Evolutionary conservation across 1,140 invertebrate species (phyloP).

Genomic region (Halyomorpha halys): DNA sequence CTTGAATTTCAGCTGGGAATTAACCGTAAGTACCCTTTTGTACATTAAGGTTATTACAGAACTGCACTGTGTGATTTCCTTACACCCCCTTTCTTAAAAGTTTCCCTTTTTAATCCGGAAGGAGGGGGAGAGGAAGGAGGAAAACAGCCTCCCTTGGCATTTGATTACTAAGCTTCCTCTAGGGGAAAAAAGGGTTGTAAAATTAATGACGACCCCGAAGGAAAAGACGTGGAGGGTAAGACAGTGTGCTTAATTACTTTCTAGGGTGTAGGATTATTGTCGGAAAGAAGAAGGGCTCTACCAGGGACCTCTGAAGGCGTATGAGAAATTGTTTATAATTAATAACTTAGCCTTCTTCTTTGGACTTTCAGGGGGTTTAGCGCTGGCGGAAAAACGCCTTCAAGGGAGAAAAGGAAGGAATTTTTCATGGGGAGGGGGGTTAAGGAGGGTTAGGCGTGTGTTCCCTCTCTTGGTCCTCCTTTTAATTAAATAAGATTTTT

Average conservation of each 20-base stretch:
- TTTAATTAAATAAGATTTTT: slow-evolving; percentile 17
- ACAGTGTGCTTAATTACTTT: slow-evolving; percentile 18
- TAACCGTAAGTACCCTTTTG: slow-evolving; percentile 1
- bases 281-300: neutral
- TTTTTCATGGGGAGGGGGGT: slow-evolving; percentile 5
- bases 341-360: slow-evolving; percentile 8
- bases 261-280: slow-evolving; percentile 16
- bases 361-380: slow-evolving; percentile 10
- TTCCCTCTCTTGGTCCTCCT: neutral
- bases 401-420: neutral
- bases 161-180: slow-evolving; percentile 19
- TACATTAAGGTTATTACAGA: slow-evolving; percentile 4
- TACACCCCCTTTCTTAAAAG: slow-evolving; percentile 8
- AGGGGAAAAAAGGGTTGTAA: slow-evolving; percentile 18
- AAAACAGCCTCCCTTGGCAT: slow-evolving; percentile 7
- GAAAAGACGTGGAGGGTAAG: slow-evolving; percentile 16
- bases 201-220: slow-evolving; percentile 18
- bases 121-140: neutral
- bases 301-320: neutral
- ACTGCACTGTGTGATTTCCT: neutral
- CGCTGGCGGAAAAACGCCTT: slow-evolving; percentile 11
- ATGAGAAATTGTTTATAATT: slow-evolving; percentile 19
- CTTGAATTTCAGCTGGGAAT: neutral
- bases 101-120: slow-evolving; percentile 18
- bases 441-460: neutral